These are phyloP conservation scores for Dryobota labecula DNA, from an alignment of 2,888 invertebrate species.

Conservation along the genomic window DNA sequence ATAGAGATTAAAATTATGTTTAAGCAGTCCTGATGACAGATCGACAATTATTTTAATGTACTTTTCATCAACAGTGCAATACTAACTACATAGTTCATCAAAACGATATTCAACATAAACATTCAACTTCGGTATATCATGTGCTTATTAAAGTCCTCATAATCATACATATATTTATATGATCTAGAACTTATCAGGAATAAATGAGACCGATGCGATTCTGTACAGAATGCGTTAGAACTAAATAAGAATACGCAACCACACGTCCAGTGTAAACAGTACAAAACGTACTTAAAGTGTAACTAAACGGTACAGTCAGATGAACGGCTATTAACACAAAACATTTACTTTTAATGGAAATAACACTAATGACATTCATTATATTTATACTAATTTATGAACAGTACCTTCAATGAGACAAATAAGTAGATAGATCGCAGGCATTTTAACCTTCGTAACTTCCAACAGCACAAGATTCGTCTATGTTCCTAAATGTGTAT, in stretches of 20 bases:
- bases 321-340: constrained; percentile 77
- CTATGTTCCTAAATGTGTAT: constrained; percentile 42
- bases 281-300: constrained; percentile 69
- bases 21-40: constrained; percentile 80
- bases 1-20: constrained; percentile 82
- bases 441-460: constrained; percentile 21
- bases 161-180: constrained; percentile 88
- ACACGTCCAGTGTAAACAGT: constrained; percentile 69
- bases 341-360: constrained; percentile 83
- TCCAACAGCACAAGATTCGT: constrained; percentile 15
- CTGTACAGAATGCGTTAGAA: constrained; percentile 68
- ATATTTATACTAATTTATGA: constrained; percentile 83
- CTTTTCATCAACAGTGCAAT: constrained; percentile 74
- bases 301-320: constrained; percentile 68
- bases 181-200: constrained; percentile 89
- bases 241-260: constrained; percentile 61
- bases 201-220: constrained; percentile 77
- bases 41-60: constrained; percentile 73
- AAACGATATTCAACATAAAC: constrained; percentile 71
- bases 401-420: constrained; percentile 77
- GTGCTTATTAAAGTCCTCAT: constrained; percentile 70
- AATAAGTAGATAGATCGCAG: constrained; percentile 70
- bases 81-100: constrained; percentile 68
- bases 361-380: constrained; percentile 86
- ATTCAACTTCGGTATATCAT: constrained; percentile 67